Evolutionary conservation across 2,888 invertebrate genomes (phyloP).

Genomic region (Epirrita christyi): DNA sequence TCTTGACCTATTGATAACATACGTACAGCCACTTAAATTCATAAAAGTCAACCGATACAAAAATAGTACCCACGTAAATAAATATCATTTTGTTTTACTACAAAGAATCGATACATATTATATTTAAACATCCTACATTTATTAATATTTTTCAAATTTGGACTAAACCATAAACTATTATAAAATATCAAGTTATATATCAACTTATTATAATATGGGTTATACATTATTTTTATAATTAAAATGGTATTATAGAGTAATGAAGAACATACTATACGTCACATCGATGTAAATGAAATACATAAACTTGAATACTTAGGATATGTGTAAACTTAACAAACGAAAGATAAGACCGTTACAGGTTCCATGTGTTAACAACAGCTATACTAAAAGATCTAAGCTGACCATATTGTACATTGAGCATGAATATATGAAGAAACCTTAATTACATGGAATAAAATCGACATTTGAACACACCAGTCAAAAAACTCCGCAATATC

Average conservation of each 20-base stretch:
- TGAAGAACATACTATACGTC: conserved; percentile 1
- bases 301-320: background rate
- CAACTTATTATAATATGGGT: background rate
- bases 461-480: conserved; percentile 2
- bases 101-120: conserved; percentile 2
- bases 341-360: too few species aligned
- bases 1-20: conserved; percentile 32
- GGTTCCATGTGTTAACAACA: too few species aligned
- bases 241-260: background rate
- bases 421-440: too few species aligned
- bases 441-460: conserved; percentile 11
- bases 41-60: conserved; percentile 2
- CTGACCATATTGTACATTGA: too few species aligned
- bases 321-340: background rate
- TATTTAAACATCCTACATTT: background rate
- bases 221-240: background rate
- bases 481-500: conserved; percentile 4
- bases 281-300: background rate
- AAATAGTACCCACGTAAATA: conserved; percentile 8
- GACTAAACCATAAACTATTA: conserved; percentile 4
- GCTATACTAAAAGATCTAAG: too few species aligned
- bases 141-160: conserved; percentile 1
- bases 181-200: conserved; percentile 3
- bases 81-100: conserved; percentile 1
- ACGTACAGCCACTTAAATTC: conserved; percentile 37